Evolutionary conservation across 2,113 vertebrate genomes (phyloP), one percentile per base, ranked within the genome.

Genomic region (Platysteira castanea): DNA sequence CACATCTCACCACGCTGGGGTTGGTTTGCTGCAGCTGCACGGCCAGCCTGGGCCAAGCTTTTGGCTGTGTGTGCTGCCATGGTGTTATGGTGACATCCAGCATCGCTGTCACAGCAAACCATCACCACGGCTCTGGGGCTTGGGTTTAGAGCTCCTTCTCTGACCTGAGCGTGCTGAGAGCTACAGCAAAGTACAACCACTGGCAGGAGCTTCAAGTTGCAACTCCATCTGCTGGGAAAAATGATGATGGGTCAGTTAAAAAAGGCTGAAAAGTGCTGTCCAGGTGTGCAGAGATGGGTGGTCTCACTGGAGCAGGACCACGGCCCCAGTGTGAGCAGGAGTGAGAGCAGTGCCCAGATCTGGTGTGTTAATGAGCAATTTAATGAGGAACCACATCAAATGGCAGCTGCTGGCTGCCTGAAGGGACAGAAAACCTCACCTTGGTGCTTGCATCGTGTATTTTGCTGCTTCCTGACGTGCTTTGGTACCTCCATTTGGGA

Each of bases 261-360:
- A 89, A 53, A 19, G 21, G 21, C 52, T 56, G 12, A 49, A 44
- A 56, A 2, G 12, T 31, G 31, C n/a, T 41, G 19, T 37, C 15
- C 2, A 5, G 27, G 41, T 35, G 24, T 31, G 41, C 3, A 2
- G 59, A 35, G 33, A 13, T 1, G 1, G 9, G 22, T 17, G 39
- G 7, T 57, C 13, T 50, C 2, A 0, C 31, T 65, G 31, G 50
- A 64, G 31, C 37, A 61, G 73, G 63, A 47, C 13, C 2, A 15
- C 0, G 0, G 76, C 54, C 53, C 33, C 46, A 27, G 30, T 0
- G 0, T 11, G 59, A 80, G 59, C 54, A 54, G 41, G 46, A 83
- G 33, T 7, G 33, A 35, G 44, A 56, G 56, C 37, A 49, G 33
- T 2, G 5, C n/a, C 6, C 31, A 33, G 59, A 24, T 14, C 68